Percentiles rank a stretch among this genome's conserved stretches.
Evolutionary conservation across 2,888 invertebrate species (phyloP).

Genomic region (Hyposoter didymator): DNA sequence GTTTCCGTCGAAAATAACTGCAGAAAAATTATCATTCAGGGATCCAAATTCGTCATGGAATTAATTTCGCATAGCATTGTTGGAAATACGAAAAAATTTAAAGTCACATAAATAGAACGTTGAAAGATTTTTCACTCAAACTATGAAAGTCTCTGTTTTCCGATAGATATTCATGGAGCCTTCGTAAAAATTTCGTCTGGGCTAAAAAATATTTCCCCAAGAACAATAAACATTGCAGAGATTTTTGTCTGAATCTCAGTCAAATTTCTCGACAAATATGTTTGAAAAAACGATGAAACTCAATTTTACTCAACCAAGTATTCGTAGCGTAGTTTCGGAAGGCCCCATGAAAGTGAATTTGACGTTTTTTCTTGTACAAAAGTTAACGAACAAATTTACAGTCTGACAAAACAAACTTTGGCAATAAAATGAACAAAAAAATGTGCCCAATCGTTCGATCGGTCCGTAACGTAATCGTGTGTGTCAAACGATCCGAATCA

Average conservation of each 20-base stretch:
- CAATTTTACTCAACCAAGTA: neutral
- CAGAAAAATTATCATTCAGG: neutral
- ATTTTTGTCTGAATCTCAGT: neutral
- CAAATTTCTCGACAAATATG: neutral
- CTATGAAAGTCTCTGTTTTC: neutral
- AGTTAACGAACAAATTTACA: conserved; percentile 35
- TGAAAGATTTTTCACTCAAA: neutral
- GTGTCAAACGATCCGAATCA: conserved; percentile 20
- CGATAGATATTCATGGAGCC: neutral
- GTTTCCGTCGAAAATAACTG: neutral
- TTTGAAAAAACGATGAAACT: neutral
- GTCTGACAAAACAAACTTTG: conserved; percentile 19
- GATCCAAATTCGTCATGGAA: neutral
- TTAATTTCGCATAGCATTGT: neutral
- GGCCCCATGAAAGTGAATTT: conserved; percentile 9
- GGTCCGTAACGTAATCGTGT: conserved; percentile 43
- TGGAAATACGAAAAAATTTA: neutral
- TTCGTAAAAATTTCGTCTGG: neutral
- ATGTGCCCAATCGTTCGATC: conserved; percentile 36
- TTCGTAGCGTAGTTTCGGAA: neutral
- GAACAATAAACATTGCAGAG: neutral
- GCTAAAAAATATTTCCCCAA: neutral
- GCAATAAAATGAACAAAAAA: conserved; percentile 22
- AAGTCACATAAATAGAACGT: neutral
- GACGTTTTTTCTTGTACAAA: neutral